Evolutionary conservation across 2,888 invertebrate genomes (phyloP).

Genomic region (Sinohyriopsis cumingii): DNA sequence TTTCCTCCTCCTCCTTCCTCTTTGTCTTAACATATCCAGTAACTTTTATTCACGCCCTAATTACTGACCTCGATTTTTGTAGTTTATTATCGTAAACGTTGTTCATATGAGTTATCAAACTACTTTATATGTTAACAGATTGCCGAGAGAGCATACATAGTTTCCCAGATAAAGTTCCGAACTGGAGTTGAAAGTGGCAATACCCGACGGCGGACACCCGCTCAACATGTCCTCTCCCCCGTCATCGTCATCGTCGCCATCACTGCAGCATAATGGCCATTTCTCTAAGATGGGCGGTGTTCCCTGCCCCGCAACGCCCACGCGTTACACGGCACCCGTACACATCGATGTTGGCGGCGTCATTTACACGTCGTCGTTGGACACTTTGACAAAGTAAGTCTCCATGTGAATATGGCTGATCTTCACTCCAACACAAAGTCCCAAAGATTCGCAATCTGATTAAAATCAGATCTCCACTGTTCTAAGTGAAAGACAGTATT

Average conservation of each 20-base stretch:
- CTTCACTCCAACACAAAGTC: not conserved
- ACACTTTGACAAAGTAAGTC: constrained; percentile 92
- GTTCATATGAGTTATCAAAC: no score
- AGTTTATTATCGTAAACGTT: no score
- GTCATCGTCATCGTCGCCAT: constrained; percentile 27
- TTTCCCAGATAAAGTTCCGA: constrained; percentile 1
- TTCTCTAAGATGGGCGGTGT: constrained; percentile 85
- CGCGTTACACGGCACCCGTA: constrained; percentile 94
- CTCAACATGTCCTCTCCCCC: constrained; percentile 35
- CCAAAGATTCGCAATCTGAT: not conserved
- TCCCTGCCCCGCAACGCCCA: constrained; percentile 93
- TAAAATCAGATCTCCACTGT: no score
- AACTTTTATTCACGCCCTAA: no score
- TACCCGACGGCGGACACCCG: constrained; percentile 16
- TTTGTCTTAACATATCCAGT: no score
- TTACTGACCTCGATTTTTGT: no score
- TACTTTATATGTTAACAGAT: no score
- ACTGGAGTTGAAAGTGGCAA: constrained; percentile 37
- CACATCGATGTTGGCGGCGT: constrained; percentile 98
- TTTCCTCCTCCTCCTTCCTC: no score
- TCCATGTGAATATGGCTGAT: not conserved
- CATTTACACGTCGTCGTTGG: constrained; percentile 95
- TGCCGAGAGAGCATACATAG: no score
- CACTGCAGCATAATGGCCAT: constrained; percentile 74
- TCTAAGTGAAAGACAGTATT: no score